Evolutionary conservation across 2,888 invertebrate genomes (phyloP).

Genomic region (Sphaerophoria taeniata): DNA sequence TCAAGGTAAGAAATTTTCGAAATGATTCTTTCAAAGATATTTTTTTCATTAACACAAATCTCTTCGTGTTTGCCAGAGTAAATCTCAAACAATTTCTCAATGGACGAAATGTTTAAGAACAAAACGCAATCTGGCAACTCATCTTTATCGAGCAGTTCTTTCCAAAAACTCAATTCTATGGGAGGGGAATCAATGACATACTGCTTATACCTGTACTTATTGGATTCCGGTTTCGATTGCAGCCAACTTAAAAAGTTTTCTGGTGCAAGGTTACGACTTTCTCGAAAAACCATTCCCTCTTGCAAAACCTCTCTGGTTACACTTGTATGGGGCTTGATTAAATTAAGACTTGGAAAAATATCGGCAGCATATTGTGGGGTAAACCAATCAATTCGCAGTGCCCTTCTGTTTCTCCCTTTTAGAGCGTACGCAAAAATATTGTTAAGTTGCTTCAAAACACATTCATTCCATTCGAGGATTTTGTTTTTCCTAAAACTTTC

Average conservation of each 20-base stretch:
- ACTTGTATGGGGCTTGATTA: neutral
- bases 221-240: neutral
- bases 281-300: constrained; percentile 14
- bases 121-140: constrained; percentile 85
- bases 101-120: constrained; percentile 83
- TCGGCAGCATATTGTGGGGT: neutral
- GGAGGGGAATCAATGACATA: constrained; percentile 87
- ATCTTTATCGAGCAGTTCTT: constrained; percentile 82
- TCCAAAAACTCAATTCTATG: constrained; percentile 84
- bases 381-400: neutral
- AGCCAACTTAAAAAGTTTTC: constrained; percentile 43
- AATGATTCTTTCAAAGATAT: constrained; percentile 24
- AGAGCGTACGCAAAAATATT: constrained; percentile 16
- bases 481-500: constrained; percentile 1
- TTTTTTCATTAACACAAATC: constrained; percentile 32
- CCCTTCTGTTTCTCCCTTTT: neutral
- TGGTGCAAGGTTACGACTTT: neutral
- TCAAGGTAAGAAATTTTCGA: constrained; percentile 11
- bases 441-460: constrained; percentile 19
- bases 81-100: constrained; percentile 47
- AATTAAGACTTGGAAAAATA: neutral
- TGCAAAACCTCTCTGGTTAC: too few species aligned
- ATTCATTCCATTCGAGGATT: constrained; percentile 26
- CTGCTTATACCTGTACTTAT: constrained; percentile 82
- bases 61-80: constrained; percentile 38